Conservation (phyloP, 2,113 vertebrate genomes). For the Caranx melampygus region DNA sequence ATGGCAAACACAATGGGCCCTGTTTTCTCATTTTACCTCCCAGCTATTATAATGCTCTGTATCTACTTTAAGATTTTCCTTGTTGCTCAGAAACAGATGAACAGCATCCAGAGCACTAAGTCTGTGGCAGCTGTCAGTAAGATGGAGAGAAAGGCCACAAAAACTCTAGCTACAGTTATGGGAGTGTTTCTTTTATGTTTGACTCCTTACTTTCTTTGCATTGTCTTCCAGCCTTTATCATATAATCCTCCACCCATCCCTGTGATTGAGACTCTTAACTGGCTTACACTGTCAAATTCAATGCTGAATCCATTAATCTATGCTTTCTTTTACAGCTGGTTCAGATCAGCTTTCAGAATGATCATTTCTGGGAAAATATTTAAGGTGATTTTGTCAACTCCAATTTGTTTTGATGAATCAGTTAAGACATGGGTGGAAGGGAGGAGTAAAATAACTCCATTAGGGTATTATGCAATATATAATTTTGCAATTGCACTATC, state of each 20-base stretch:
- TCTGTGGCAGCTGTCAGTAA: slow-evolving; percentile 17
- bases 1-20: slow-evolving; percentile 33
- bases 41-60: slow-evolving; percentile 39
- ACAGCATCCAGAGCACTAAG: slow-evolving; percentile 35
- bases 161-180: slow-evolving; percentile 54
- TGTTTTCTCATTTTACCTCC: slow-evolving; percentile 58
- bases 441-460: too few species aligned
- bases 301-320: slow-evolving; percentile 56
- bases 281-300: slow-evolving; percentile 43
- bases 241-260: neutral
- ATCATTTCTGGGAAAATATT: slow-evolving; percentile 45
- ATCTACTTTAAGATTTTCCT: slow-evolving; percentile 54
- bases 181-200: slow-evolving; percentile 47
- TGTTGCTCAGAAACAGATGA: slow-evolving; percentile 46
- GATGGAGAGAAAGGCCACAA: slow-evolving; percentile 53
- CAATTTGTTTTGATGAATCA: neutral
- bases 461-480: too few species aligned
- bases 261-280: slow-evolving; percentile 37
- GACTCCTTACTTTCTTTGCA: slow-evolving; percentile 40
- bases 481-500: too few species aligned
- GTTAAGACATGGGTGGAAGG: too few species aligned
- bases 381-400: slow-evolving; percentile 3
- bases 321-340: slow-evolving; percentile 52
- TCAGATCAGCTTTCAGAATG: slow-evolving; percentile 37
- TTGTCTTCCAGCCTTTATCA: slow-evolving; percentile 24